Conservation (phyloP, 2,797 vertebrate species). For the Odontamblyopus lacepedii region DNA sequence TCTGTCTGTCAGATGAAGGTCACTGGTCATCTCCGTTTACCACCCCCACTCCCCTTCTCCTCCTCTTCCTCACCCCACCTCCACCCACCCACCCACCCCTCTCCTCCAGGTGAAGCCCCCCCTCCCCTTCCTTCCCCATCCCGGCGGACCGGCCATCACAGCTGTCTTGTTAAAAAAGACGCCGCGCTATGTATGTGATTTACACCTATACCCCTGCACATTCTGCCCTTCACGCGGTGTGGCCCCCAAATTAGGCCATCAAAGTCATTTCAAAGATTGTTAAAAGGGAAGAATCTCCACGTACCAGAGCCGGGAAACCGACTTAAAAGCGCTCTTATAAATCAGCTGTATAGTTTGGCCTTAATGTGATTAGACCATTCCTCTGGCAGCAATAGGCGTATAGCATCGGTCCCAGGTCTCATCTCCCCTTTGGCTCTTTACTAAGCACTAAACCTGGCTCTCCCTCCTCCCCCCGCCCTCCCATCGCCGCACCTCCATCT, state of each 20-base stretch:
- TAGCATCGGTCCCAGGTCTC: conserved; percentile 54
- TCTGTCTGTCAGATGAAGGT: conserved; percentile 5
- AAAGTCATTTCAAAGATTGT: conserved; percentile 68
- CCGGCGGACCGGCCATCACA: conserved; percentile 34
- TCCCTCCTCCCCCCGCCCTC: conserved; percentile 15
- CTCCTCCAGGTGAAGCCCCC: conserved; percentile 20
- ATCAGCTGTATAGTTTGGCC: conserved; percentile 66
- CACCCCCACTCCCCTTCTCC: background rate
- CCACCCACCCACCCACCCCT: background rate
- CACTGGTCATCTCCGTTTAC: conserved; percentile 7
- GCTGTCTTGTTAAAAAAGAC: conserved; percentile 32
- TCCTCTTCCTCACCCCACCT: background rate
- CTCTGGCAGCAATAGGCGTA: conserved; percentile 48
- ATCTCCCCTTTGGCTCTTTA: conserved; percentile 68
- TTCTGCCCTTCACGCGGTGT: conserved; percentile 63
- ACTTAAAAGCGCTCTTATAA: conserved; percentile 74
- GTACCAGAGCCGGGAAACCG: conserved; percentile 57
- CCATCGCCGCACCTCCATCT: conserved; percentile 41
- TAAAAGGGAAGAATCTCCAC: conserved; percentile 63
- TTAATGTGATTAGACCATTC: conserved; percentile 75
- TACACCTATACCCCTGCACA: conserved; percentile 54
- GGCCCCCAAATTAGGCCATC: conserved; percentile 67
- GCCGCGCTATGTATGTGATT: conserved; percentile 53
- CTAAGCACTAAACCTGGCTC: conserved; percentile 41
- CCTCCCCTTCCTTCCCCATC: conserved; percentile 24